These are phyloP conservation scores for Recurvirostra avosetta DNA, from an alignment of 2,113 vertebrate species.

Conservation along the genomic window DNA sequence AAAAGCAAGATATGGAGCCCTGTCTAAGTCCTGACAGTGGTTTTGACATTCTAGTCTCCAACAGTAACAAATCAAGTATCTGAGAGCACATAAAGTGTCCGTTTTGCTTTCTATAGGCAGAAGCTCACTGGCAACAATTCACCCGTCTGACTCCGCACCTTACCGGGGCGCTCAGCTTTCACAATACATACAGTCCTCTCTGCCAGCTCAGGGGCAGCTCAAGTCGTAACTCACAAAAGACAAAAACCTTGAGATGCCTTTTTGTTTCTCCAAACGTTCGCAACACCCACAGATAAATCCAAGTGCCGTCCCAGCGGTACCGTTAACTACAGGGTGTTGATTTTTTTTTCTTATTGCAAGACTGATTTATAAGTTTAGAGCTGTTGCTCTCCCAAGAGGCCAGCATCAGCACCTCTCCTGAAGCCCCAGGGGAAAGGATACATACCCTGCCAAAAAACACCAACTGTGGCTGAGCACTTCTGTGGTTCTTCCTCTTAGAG, in stretches of 20 bases:
- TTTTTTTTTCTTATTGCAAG: not conserved
- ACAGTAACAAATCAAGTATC: not conserved
- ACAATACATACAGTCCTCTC: not conserved
- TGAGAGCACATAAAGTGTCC: rapidly evolving
- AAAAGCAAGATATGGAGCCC: not conserved
- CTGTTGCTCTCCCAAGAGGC: not conserved
- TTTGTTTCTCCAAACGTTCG: not conserved
- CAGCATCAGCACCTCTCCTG: not conserved
- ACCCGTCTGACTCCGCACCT: not conserved
- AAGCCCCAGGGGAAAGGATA: not conserved
- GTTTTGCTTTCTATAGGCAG: not conserved
- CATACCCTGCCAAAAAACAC: not conserved
- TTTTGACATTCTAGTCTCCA: not conserved
- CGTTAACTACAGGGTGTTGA: not conserved
- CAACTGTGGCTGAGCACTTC: not conserved
- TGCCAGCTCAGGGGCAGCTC: not conserved
- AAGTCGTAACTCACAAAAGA: not conserved
- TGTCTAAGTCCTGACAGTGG: not conserved
- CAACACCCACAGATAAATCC: not conserved
- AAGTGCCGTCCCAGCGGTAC: rapidly evolving
- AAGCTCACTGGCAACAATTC: not conserved
- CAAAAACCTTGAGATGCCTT: not conserved
- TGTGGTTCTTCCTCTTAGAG: not conserved
- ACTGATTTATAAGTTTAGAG: not conserved
- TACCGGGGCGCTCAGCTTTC: not conserved